Evolutionary conservation across 2,888 invertebrate genomes (phyloP).

Genomic region (Nomada hirtipes): DNA sequence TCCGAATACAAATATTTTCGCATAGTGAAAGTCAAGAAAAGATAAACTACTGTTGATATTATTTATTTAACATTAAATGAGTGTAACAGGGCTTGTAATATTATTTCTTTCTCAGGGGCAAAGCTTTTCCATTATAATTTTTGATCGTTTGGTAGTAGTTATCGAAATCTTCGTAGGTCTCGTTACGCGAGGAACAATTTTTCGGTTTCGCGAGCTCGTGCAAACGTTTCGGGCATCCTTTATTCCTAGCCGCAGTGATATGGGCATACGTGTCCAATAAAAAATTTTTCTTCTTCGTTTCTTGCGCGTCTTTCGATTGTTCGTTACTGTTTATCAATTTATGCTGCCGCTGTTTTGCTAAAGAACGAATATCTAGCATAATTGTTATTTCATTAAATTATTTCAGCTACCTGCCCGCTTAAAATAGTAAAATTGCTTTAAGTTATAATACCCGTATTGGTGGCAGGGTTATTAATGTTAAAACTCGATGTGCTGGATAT

Average conservation of each 20-base stretch:
- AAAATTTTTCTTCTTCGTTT: slow-evolving; percentile 55
- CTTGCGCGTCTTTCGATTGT: slow-evolving; percentile 49
- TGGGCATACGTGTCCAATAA: slow-evolving; percentile 70
- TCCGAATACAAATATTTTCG: neutral
- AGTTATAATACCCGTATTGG: slow-evolving; percentile 32
- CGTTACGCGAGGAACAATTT: neutral
- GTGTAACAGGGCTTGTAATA: neutral
- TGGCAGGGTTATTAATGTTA: neutral
- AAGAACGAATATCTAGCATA: neutral
- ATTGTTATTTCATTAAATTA: neutral
- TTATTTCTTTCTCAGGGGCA: slow-evolving; percentile 13
- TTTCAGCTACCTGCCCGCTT: neutral
- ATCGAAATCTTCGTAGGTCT: slow-evolving; percentile 21
- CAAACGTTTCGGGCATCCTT: slow-evolving; percentile 66
- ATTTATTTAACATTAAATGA: slow-evolving; percentile 17
- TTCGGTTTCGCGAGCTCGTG: slow-evolving; percentile 68
- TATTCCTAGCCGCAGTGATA: slow-evolving; percentile 67
- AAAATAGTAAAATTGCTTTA: neutral
- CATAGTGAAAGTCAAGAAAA: neutral
- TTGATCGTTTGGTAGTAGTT: slow-evolving; percentile 50
- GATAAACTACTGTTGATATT: neutral
- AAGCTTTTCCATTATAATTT: slow-evolving; percentile 1
- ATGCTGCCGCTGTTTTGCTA: slow-evolving; percentile 33
- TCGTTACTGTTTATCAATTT: slow-evolving; percentile 66
- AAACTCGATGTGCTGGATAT: neutral